phyloP scores from a whole-genome alignment of 1,140 invertebrate species.

The Drosophila repletoides region DNA sequence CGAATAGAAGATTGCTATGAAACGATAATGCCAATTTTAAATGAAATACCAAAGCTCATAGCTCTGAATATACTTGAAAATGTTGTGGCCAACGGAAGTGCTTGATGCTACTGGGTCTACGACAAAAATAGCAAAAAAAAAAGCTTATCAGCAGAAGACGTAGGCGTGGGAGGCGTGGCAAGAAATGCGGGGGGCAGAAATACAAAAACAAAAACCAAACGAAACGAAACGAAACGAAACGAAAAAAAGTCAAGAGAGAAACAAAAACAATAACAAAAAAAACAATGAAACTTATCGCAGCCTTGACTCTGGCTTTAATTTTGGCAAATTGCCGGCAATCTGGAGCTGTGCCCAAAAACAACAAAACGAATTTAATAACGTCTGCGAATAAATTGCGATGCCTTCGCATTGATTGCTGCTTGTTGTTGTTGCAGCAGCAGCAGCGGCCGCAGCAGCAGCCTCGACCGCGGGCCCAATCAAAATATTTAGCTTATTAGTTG shows the following conservation, averaged over 20 bases:
- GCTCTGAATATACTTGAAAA: no score
- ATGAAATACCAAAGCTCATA: no score
- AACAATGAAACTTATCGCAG: conserved; percentile 38
- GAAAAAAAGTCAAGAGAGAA: no score
- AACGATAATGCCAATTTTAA: no score
- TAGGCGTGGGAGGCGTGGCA: conserved; percentile 15
- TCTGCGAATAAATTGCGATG: conserved; percentile 40
- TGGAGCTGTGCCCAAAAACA: conserved; percentile 38
- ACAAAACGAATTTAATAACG: conserved; percentile 58
- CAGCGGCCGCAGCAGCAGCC: conserved; percentile 8
- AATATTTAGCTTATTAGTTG: conserved; percentile 77
- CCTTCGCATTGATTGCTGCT: conserved; percentile 20
- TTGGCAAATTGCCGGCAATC: conserved; percentile 67
- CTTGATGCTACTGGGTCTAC: neutral
- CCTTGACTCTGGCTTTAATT: conserved; percentile 65
- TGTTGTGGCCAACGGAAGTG: conserved; percentile 3
- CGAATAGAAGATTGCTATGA: neutral
- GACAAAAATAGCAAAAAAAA: neutral
- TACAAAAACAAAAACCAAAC: neutral
- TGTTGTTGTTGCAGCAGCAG: conserved; percentile 15
- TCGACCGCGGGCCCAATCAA: conserved; percentile 56
- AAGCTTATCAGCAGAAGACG: conserved; percentile 4
- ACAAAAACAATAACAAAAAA: conserved; percentile 20
- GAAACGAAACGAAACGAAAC: no score
- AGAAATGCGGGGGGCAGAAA: conserved; percentile 21